Conservation (phyloP, 1,140 invertebrate genomes). For the Aphis gossypii region DNA sequence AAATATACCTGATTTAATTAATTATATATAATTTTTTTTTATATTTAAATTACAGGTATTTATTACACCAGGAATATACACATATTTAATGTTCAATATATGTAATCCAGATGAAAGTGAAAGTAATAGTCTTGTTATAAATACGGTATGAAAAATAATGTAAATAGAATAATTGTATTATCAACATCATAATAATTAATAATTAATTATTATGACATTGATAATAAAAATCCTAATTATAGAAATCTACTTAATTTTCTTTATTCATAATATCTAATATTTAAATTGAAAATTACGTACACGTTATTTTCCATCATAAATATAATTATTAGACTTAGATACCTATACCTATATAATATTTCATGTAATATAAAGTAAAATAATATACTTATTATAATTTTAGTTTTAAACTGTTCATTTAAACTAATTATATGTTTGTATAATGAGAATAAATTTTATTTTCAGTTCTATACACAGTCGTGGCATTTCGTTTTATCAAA, state of each 20-base stretch:
- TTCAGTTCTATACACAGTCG: constrained; percentile 67
- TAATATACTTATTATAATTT: neutral
- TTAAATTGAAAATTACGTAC: neutral
- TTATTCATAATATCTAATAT: neutral
- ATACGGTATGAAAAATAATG: neutral
- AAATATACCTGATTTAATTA: neutral
- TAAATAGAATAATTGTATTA: neutral
- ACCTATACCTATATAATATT: neutral
- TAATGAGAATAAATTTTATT: constrained; percentile 47
- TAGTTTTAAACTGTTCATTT: neutral
- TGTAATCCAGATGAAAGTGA: constrained; percentile 35
- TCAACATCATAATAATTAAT: neutral
- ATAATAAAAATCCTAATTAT: neutral
- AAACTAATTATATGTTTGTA: neutral
- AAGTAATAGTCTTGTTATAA: neutral
- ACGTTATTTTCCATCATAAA: neutral
- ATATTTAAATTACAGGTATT: neutral
- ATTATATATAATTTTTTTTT: neutral
- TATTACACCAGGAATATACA: neutral
- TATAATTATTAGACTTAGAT: neutral
- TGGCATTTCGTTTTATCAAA: constrained; percentile 74
- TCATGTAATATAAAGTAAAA: neutral
- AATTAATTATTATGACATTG: neutral
- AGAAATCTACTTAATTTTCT: neutral
- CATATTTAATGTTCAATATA: neutral